Evolutionary conservation across 2,888 invertebrate species (phyloP).

Genomic region (Phyllotreta striolata): DNA sequence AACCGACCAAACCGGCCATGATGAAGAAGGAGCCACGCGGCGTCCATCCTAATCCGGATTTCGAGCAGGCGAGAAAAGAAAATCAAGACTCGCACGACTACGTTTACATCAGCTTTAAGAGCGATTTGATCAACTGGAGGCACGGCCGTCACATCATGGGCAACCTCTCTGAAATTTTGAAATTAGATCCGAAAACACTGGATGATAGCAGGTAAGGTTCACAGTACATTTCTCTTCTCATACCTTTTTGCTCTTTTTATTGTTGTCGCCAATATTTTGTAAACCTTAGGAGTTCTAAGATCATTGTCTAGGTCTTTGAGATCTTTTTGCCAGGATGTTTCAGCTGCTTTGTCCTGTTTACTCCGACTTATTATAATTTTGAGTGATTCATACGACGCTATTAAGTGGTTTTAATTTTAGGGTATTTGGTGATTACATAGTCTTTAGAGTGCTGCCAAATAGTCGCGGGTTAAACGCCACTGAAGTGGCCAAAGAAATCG

Average conservation of each 20-base stretch:
- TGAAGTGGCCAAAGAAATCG: conserved; percentile 71
- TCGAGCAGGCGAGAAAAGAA: conserved; percentile 27
- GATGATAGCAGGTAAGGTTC: conserved; percentile 68
- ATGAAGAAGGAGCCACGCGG: conserved; percentile 60
- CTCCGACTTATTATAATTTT: too few relatives aligned
- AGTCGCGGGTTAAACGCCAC: conserved; percentile 71
- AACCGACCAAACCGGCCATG: conserved; percentile 49
- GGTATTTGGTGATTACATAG: conserved; percentile 78
- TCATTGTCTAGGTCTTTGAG: too few relatives aligned
- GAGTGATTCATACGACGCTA: too few relatives aligned
- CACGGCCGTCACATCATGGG: conserved; percentile 77
- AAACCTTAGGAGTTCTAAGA: too few relatives aligned
- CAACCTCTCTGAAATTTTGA: conserved; percentile 74
- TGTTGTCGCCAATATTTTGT: too few relatives aligned
- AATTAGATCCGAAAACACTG: conserved; percentile 70
- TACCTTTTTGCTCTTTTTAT: too few relatives aligned
- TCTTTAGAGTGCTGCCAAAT: conserved; percentile 76
- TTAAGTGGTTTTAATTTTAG: conserved; percentile 63
- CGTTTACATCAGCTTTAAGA: conserved; percentile 79
- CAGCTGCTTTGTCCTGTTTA: too few relatives aligned
- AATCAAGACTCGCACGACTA: conserved; percentile 73
- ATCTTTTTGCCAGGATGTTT: too few relatives aligned
- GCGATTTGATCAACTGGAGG: conserved; percentile 74
- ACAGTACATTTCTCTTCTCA: conserved; percentile 27
- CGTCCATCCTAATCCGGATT: conserved; percentile 55